Base-by-base conservation (phyloP, 2,888 invertebrate genomes). In the Cheilosia soror region DNA sequence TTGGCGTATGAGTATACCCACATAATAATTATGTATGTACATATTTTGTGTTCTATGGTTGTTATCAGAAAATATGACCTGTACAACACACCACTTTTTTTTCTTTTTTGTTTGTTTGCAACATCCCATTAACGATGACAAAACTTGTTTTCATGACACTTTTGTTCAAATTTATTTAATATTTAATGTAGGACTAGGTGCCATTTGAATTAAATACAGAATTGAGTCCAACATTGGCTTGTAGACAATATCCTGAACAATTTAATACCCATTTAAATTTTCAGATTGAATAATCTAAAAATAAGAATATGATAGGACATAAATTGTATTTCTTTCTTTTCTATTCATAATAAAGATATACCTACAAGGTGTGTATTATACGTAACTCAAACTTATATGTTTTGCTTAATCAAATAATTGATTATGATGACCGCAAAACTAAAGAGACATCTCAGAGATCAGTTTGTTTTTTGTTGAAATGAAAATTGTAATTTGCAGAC, bases 401-500 rank as follows among this genome's bases (percentile, higher is more conserved):
- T 37, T 1, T 29, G 13, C 60, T 58, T 44, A 69, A 77, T 69
- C 62, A 58, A 40, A 42, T 25, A 31, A 44, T 73, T 62, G 60
- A 73, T 60, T 65, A 37, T 11, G 51, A 60, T 27, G 42, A 47
- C 33, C 31, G 31, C 58, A 40, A 55, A 44, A 55, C 33, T 47
- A 37, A 58, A 65, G 2, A 62, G 25, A 55, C 20, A 44, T 73
- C 40, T 53, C 51, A 27, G 13, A 76, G 75, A 73, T 33, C 33
- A 55, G 7, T 55, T 72, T 68, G 57, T 42, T 66, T 71, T 58
- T 60, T 72, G 42, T 71, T 60, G 13, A 66, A 66, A 55, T 55
- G 37, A 20, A 58, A 60, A 69, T 51, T 69, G 63, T 55, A 60
- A 80, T 15, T 75, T 58, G 62, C 71, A 85, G 85, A 85, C 76